Conservation (phyloP, 2,113 vertebrate species). For the Gallinago paraguaiae region DNA sequence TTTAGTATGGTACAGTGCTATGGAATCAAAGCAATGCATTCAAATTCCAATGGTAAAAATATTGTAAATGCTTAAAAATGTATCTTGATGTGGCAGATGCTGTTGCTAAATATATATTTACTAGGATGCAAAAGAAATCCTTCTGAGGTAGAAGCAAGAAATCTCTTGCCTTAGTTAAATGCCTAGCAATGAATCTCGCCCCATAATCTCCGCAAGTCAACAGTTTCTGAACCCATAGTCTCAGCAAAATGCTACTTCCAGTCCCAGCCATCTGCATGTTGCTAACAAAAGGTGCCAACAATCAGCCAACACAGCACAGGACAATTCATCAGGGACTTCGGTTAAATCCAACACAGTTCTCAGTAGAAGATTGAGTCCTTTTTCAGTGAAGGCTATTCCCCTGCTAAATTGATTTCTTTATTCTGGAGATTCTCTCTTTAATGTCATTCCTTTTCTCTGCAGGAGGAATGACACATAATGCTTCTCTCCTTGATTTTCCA, state of each 20-base stretch:
- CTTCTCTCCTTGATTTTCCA: background rate
- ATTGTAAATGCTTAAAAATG: constrained; percentile 18
- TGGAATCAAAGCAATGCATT: constrained; percentile 30
- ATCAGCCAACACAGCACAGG: background rate
- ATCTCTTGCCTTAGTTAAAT: background rate
- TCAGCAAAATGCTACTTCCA: background rate
- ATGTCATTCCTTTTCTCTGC: background rate
- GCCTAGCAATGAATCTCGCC: background rate
- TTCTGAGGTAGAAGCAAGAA: background rate
- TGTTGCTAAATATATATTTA: constrained; percentile 37
- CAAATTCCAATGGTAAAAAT: constrained; percentile 45
- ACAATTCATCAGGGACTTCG: background rate
- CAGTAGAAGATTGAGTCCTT: background rate
- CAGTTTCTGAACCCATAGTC: background rate
- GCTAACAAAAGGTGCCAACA: background rate
- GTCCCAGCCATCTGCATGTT: background rate
- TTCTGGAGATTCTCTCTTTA: background rate
- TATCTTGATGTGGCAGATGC: background rate
- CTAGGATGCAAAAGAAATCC: background rate
- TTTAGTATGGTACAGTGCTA: constrained; percentile 31
- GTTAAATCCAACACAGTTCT: background rate
- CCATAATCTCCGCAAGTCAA: background rate
- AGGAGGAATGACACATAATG: background rate
- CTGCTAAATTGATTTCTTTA: background rate
- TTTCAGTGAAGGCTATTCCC: background rate